Evolutionary conservation across 2,888 invertebrate species (phyloP).

Genomic region (Lithophane leautieri): DNA sequence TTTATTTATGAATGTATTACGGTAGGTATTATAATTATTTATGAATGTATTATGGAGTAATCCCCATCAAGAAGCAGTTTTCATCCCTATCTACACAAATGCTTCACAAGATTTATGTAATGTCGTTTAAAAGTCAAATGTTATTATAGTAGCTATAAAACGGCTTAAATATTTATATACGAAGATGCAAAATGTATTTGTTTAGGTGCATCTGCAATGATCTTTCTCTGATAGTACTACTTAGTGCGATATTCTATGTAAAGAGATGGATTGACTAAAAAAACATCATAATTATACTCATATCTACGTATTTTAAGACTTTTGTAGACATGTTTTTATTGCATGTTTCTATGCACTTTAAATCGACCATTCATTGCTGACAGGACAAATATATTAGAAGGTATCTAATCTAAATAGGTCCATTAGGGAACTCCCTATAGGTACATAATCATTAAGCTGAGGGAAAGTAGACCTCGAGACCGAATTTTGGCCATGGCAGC

Average conservation of each 20-base stretch:
- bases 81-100: too few species aligned
- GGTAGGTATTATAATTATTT: too few species aligned
- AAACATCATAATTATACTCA: slow-evolving; percentile 7
- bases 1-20: too few species aligned
- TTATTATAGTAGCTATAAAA: too few species aligned
- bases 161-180: neutral
- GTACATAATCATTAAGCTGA: too few species aligned
- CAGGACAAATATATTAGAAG: too few species aligned
- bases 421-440: too few species aligned
- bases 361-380: neutral
- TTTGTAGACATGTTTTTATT: neutral
- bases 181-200: slow-evolving; percentile 17
- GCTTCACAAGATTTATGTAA: too few species aligned
- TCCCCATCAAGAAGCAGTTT: too few species aligned
- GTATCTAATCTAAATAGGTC: too few species aligned
- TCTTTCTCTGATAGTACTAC: neutral
- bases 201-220: slow-evolving; percentile 2
- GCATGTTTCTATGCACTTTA: neutral
- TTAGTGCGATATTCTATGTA: neutral
- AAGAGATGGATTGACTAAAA: neutral
- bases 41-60: too few species aligned
- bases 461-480: neutral
- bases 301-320: neutral
- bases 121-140: too few species aligned
- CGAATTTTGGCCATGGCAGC: neutral